A percentile compares a stretch with the other conserved stretches of the same genome.
Conservation (phyloP, 2,797 vertebrate species). For the Otolemur crassicaudatus region DNA sequence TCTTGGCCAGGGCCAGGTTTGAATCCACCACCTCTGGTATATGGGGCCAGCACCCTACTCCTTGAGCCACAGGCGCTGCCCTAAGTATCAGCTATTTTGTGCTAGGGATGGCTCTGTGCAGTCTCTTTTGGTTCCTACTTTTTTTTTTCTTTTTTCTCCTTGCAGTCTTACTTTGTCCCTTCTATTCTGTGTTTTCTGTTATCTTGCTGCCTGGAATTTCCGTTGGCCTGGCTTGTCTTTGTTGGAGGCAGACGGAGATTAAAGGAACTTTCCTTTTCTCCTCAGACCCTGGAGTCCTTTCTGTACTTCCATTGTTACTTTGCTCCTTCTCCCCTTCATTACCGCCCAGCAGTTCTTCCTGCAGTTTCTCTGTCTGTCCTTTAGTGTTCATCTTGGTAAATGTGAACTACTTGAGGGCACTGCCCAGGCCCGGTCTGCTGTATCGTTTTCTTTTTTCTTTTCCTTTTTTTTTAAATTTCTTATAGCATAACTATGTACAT, state of each 20-base stretch:
- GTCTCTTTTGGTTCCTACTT: background rate
- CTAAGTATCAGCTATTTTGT: background rate
- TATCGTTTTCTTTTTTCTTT: background rate
- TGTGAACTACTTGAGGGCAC: background rate
- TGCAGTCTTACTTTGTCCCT: background rate
- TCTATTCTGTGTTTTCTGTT: conserved; percentile 35
- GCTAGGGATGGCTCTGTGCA: background rate
- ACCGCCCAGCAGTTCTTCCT: background rate
- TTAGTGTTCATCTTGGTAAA: background rate
- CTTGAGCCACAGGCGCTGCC: too few relatives aligned
- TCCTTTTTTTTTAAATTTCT: too few relatives aligned
- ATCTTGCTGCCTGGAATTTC: background rate
- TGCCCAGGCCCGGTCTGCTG: background rate
- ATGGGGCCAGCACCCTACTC: too few relatives aligned
- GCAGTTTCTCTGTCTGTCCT: background rate
- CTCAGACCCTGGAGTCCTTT: background rate
- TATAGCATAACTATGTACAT: too few relatives aligned
- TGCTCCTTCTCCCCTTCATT: background rate
- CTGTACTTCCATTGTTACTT: background rate
- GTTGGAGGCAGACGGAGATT: background rate
- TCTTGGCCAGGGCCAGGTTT: too few relatives aligned
- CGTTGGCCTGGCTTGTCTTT: background rate
- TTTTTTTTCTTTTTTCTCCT: background rate
- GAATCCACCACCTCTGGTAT: too few relatives aligned
- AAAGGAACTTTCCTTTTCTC: conserved; percentile 13